phyloP scores from a whole-genome alignment of 2,113 vertebrate species.

The Corythornis vintsioides region DNA sequence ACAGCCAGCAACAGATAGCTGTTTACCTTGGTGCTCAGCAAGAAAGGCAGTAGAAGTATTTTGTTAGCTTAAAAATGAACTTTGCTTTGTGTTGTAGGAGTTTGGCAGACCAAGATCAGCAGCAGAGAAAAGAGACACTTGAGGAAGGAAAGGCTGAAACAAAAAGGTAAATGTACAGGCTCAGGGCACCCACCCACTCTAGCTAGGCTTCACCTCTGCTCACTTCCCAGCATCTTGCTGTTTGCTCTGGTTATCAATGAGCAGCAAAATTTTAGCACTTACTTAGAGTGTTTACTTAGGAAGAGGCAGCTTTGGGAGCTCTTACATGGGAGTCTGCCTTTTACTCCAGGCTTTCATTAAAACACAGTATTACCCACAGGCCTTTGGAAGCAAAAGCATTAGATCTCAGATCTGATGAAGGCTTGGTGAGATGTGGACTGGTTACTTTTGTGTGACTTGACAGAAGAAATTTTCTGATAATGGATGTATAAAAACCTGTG shows the following conservation, averaged over 20 bases:
- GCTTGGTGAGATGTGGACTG: neutral
- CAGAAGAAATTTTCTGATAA: neutral
- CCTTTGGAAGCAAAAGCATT: neutral
- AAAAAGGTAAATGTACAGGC: conserved; percentile 50
- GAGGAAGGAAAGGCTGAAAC: conserved; percentile 68
- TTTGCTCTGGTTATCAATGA: neutral
- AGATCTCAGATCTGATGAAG: neutral
- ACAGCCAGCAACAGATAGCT: neutral
- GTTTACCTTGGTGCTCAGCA: neutral
- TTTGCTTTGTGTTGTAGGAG: conserved; percentile 48
- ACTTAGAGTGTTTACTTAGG: neutral
- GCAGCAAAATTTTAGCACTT: neutral
- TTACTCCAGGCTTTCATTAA: neutral
- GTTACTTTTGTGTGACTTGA: neutral
- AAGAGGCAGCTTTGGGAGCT: neutral
- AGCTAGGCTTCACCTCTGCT: neutral
- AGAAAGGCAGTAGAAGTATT: neutral
- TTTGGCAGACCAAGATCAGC: conserved; percentile 74
- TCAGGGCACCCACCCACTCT: neutral
- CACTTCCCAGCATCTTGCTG: neutral
- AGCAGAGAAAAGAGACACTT: conserved; percentile 68
- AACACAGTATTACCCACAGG: neutral
- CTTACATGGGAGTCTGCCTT: neutral
- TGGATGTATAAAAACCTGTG: neutral
- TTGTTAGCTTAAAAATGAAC: neutral